Evolutionary conservation across 2,797 vertebrate genomes (phyloP).

Genomic region (Cyprinodon diabolis): DNA sequence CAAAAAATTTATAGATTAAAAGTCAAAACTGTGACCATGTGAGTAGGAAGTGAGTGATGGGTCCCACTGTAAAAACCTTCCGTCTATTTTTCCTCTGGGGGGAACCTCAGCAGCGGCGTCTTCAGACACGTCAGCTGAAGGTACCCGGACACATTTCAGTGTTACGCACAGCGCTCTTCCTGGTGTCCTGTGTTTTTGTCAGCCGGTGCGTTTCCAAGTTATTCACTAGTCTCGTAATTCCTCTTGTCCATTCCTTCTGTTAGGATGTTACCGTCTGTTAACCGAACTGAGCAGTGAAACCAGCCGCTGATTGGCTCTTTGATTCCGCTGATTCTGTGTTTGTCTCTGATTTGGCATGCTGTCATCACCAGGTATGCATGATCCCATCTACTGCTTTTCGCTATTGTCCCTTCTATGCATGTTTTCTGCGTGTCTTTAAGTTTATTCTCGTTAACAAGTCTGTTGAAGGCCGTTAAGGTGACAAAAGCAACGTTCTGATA

Average conservation of each 20-base stretch:
- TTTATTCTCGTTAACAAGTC: neutral
- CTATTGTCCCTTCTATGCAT: neutral
- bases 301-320: neutral
- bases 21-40: neutral
- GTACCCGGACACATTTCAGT: conserved; percentile 65
- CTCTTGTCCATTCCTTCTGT: neutral
- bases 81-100: neutral
- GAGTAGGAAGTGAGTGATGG: too few relatives aligned
- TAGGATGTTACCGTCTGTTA: neutral
- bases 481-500: neutral
- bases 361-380: conserved; percentile 66
- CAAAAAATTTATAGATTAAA: neutral
- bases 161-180: conserved; percentile 64
- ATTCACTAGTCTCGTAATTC: conserved; percentile 35
- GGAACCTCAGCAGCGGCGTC: conserved; percentile 63
- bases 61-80: neutral
- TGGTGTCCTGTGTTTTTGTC: conserved; percentile 42
- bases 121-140: conserved; percentile 81
- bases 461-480: neutral
- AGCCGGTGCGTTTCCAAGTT: conserved; percentile 19
- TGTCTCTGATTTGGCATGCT: conserved; percentile 57
- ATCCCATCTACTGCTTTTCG: neutral
- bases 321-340: conserved; percentile 15
- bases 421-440: neutral
- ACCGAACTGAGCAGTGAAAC: neutral